Percentiles rank a stretch among this genome's conserved stretches.
Evolutionary conservation across 2,888 invertebrate genomes (phyloP).

Genomic region (Andrena bucephala): DNA sequence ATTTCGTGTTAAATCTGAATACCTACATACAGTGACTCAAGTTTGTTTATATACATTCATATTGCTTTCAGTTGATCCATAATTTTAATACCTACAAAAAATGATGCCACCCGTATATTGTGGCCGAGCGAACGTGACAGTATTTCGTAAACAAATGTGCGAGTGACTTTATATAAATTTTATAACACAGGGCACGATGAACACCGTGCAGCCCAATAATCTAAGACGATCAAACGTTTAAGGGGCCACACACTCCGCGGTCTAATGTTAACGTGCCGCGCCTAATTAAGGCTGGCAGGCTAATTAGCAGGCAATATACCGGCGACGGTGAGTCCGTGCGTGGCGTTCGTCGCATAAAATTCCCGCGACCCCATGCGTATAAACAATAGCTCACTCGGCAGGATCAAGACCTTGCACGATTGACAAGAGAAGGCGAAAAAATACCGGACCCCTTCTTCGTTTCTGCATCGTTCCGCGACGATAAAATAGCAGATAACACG

Average conservation of each 20-base stretch:
- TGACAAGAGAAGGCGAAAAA: constrained; percentile 43
- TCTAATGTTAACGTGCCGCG: background rate
- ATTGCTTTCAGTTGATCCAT: no score
- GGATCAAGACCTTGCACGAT: constrained; percentile 48
- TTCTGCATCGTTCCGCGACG: constrained; percentile 40
- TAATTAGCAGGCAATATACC: background rate
- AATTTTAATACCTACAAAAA: no score
- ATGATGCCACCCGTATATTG: no score
- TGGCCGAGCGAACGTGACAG: no score
- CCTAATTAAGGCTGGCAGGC: background rate
- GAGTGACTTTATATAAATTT: background rate
- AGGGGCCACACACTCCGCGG: background rate
- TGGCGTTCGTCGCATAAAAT: background rate
- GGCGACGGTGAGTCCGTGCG: background rate
- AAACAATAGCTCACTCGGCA: constrained; percentile 46
- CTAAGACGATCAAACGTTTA: background rate
- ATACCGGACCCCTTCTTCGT: constrained; percentile 40
- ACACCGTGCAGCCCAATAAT: background rate
- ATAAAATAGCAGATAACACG: constrained; percentile 65
- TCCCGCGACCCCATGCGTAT: constrained; percentile 22
- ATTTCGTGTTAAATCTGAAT: no score
- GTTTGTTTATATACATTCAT: no score
- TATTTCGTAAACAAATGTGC: no score
- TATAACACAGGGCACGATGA: background rate
- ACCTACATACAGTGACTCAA: no score